These are phyloP conservation scores for Thunnus maccoyii DNA, from an alignment of 2,113 vertebrate genomes.

Conservation along the genomic window DNA sequence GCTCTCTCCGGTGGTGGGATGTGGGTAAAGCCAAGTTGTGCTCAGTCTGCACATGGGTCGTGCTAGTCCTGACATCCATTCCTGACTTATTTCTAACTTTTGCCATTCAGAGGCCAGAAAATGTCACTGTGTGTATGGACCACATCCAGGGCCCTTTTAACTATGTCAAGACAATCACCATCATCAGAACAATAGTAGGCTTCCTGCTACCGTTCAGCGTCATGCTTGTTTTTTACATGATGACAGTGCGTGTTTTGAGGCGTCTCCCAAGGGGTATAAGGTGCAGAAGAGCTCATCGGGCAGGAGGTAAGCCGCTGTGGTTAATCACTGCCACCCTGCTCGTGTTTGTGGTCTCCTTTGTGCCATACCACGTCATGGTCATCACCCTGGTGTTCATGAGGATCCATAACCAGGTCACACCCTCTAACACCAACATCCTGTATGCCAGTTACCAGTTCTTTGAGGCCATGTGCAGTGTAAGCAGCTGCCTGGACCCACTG, in stretches of 20 bases:
- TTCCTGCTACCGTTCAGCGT: slow-evolving; percentile 82
- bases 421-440: slow-evolving; percentile 68
- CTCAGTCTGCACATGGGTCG: slow-evolving; percentile 75
- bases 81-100: slow-evolving; percentile 81
- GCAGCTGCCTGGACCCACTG: slow-evolving; percentile 86
- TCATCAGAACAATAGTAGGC: slow-evolving; percentile 78
- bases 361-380: slow-evolving; percentile 86
- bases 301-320: slow-evolving; percentile 76
- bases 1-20: slow-evolving; percentile 85
- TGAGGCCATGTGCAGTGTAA: slow-evolving; percentile 84
- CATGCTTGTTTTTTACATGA: slow-evolving; percentile 81
- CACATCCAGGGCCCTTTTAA: slow-evolving; percentile 66
- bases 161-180: slow-evolving; percentile 65
- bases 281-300: slow-evolving; percentile 30
- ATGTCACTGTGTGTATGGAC: slow-evolving; percentile 59
- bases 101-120: slow-evolving; percentile 16
- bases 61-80: slow-evolving; percentile 67
- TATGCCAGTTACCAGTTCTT: slow-evolving; percentile 80
- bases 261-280: slow-evolving; percentile 64
- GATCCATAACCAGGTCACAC: slow-evolving; percentile 63
- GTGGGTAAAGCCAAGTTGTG: slow-evolving; percentile 82
- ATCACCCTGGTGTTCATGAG: slow-evolving; percentile 79
- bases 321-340: slow-evolving; percentile 83
- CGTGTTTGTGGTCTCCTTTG: slow-evolving; percentile 84
- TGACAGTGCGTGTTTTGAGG: slow-evolving; percentile 78